phyloP scores from a whole-genome alignment of 2,113 vertebrate genomes.

The Phylloscopus trochilus region DNA sequence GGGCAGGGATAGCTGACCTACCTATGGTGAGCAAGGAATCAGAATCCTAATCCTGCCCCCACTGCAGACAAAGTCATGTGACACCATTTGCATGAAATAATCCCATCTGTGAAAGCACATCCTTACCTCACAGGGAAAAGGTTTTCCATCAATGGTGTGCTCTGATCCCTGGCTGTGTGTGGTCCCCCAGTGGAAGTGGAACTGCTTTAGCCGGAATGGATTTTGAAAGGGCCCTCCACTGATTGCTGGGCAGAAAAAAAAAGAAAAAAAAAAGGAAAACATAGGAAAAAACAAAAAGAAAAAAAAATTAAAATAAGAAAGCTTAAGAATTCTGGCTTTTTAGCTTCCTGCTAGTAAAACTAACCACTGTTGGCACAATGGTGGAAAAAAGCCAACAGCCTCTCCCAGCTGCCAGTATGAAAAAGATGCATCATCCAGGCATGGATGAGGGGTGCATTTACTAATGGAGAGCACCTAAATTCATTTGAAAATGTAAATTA shows the following conservation, averaged over 20 bases:
- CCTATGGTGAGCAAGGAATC: neutral
- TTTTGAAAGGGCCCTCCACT: conserved; percentile 86
- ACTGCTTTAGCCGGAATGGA: conserved; percentile 91
- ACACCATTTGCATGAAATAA: neutral
- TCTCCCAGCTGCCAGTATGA: neutral
- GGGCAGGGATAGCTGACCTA: neutral
- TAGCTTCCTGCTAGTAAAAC: neutral
- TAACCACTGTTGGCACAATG: neutral
- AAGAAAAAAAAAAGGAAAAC: neutral
- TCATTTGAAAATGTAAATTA: neutral
- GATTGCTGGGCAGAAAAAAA: conserved; percentile 75
- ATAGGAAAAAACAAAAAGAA: neutral
- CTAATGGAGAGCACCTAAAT: neutral
- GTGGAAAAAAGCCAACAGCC: neutral
- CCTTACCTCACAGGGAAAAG: conserved; percentile 88
- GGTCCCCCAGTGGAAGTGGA: conserved; percentile 96
- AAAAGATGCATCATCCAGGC: neutral
- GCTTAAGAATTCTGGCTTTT: neutral
- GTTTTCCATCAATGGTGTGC: conserved; percentile 86
- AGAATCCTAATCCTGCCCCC: neutral
- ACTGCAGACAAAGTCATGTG: neutral
- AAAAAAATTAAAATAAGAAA: neutral
- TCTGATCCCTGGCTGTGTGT: conserved; percentile 87
- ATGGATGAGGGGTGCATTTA: neutral
- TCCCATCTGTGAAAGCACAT: neutral